phyloP scores from a whole-genome alignment of 2,888 invertebrate species.

The Nomada hirtipes region DNA sequence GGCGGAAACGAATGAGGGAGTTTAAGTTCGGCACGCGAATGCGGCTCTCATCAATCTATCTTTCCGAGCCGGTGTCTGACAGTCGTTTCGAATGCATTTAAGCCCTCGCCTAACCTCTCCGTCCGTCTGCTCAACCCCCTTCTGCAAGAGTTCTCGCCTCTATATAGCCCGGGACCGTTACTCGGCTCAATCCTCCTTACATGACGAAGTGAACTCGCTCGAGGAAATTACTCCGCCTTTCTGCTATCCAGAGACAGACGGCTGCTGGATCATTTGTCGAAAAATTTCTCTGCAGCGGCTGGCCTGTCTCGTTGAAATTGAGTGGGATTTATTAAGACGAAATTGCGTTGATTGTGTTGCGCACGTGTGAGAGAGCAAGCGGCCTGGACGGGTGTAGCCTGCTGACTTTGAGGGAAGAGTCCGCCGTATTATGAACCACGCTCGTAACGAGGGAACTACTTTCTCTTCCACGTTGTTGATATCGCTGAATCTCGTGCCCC shows the following conservation, averaged over 20 bases:
- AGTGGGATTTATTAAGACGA: slow-evolving; percentile 49
- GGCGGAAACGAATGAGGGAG: slow-evolving; percentile 73
- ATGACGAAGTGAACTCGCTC: slow-evolving; percentile 67
- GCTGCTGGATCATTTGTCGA: slow-evolving; percentile 70
- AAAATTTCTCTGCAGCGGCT: slow-evolving; percentile 65
- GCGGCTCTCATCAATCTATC: slow-evolving; percentile 81
- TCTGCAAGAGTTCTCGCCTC: slow-evolving; percentile 43
- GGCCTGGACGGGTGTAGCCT: neutral
- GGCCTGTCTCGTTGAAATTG: slow-evolving; percentile 38
- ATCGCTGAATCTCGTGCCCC: neutral
- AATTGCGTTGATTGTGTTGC: slow-evolving; percentile 28
- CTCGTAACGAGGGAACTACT: neutral
- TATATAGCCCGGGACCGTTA: slow-evolving; percentile 57
- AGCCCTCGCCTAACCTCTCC: slow-evolving; percentile 60
- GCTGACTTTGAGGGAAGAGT: slow-evolving; percentile 30
- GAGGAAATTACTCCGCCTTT: slow-evolving; percentile 72
- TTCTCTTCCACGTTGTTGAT: slow-evolving; percentile 2
- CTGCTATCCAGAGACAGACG: slow-evolving; percentile 60
- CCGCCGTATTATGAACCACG: neutral
- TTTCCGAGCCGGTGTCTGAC: slow-evolving; percentile 79
- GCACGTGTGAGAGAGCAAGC: slow-evolving; percentile 5
- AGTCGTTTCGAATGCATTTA: slow-evolving; percentile 81
- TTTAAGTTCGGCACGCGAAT: slow-evolving; percentile 77
- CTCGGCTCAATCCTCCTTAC: slow-evolving; percentile 66
- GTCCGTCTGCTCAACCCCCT: slow-evolving; percentile 43